A percentile compares a stretch with the other conserved stretches of the same genome.
phyloP scores from a whole-genome alignment of 2,797 vertebrate species.

The Tragelaphus eurycerus region DNA sequence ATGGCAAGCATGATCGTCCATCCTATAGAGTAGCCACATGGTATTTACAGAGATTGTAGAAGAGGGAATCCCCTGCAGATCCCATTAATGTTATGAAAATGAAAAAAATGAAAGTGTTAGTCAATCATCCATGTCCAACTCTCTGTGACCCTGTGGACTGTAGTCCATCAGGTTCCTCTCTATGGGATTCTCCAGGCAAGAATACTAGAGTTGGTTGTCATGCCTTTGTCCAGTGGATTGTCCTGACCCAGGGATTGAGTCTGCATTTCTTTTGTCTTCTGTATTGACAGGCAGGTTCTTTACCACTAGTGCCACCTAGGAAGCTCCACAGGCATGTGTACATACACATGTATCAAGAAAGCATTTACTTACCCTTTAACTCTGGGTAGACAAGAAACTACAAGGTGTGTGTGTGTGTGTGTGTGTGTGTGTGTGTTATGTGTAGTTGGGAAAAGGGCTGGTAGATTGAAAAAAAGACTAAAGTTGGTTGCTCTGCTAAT shows the following conservation, averaged over 20 bases:
- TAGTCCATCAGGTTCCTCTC: neutral
- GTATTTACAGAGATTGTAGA: neutral
- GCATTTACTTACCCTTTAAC: neutral
- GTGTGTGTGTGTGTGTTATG: neutral
- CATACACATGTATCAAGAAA: neutral
- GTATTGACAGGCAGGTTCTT: neutral
- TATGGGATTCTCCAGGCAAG: neutral
- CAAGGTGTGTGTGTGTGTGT: neutral
- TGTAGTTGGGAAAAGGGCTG: neutral
- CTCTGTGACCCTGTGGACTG: neutral
- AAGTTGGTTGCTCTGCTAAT: neutral
- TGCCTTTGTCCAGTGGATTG: neutral
- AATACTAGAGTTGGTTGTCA: neutral
- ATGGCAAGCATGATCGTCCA: neutral
- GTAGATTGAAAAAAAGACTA: neutral
- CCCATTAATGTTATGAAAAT: neutral
- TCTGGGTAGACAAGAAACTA: neutral
- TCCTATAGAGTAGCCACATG: neutral
- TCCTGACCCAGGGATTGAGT: neutral
- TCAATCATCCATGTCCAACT: neutral
- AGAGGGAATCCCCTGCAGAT: neutral
- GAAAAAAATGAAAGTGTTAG: neutral
- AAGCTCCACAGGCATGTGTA: neutral
- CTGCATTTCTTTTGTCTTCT: neutral
- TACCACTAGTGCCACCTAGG: neutral